These are phyloP conservation scores for Halocaridina rubra DNA, from an alignment of 2,888 invertebrate genomes.

Conservation along the genomic window DNA sequence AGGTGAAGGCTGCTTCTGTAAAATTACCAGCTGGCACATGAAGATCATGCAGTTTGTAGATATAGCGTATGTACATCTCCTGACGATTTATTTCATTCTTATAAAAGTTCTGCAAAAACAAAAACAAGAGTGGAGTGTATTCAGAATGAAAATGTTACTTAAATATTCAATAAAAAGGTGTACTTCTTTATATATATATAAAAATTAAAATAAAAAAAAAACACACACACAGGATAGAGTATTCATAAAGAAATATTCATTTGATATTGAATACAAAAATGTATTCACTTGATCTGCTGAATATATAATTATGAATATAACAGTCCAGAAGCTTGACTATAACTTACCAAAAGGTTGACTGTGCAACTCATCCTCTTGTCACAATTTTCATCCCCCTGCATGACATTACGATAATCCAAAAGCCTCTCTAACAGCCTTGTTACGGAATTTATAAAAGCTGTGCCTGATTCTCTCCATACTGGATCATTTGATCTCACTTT, in stretches of 20 bases:
- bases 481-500: slow-evolving; percentile 86
- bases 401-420: slow-evolving; percentile 93
- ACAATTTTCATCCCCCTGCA: slow-evolving; percentile 91
- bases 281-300: too few species aligned
- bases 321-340: too few species aligned
- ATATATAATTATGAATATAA: too few species aligned
- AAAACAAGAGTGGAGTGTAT: too few species aligned
- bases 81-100: slow-evolving; percentile 94
- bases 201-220: too few species aligned
- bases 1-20: slow-evolving; percentile 93
- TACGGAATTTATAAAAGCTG: slow-evolving; percentile 91
- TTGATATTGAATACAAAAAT: too few species aligned
- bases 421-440: slow-evolving; percentile 88
- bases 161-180: too few species aligned
- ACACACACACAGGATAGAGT: too few species aligned
- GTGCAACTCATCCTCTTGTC: slow-evolving; percentile 97
- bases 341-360: slow-evolving; percentile 86
- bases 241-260: too few species aligned
- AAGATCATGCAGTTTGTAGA: slow-evolving; percentile 92
- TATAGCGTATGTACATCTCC: slow-evolving; percentile 95
- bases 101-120: slow-evolving; percentile 84
- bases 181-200: too few species aligned
- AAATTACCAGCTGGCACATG: slow-evolving; percentile 92
- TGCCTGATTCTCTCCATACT: slow-evolving; percentile 90
- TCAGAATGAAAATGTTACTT: too few species aligned